These are phyloP conservation scores for Ciconia maguari DNA, from an alignment of 2,113 vertebrate species.

Conservation along the genomic window DNA sequence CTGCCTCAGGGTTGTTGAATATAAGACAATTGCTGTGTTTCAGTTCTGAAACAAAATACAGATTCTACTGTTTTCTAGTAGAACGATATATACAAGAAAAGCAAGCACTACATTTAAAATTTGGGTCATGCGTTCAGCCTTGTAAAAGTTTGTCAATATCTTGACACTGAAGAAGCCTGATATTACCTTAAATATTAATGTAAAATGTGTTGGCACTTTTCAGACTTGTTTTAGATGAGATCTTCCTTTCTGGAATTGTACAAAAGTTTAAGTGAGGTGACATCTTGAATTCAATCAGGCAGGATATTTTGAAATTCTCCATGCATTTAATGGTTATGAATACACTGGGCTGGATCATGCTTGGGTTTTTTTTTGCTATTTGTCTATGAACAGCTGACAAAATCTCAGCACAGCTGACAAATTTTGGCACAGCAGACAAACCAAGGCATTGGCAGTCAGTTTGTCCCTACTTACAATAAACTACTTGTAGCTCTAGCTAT, in stretches of 20 bases:
- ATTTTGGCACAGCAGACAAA: constrained; percentile 1
- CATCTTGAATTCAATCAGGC: neutral
- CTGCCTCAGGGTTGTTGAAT: neutral
- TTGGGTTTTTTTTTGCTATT: neutral
- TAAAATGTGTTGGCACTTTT: neutral
- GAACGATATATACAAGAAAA: neutral
- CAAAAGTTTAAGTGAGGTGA: neutral
- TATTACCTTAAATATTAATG: neutral
- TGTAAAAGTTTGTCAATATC: neutral
- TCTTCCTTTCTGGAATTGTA: neutral
- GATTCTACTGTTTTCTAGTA: neutral
- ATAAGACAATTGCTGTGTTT: neutral
- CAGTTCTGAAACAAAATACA: neutral
- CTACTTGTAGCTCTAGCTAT: neutral
- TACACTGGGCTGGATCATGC: neutral
- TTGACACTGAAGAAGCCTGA: neutral
- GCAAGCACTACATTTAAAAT: neutral
- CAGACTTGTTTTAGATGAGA: neutral
- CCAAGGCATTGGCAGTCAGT: neutral
- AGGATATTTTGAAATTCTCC: neutral
- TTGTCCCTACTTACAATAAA: neutral
- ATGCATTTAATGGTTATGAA: neutral
- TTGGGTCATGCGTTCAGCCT: neutral
- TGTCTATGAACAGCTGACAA: constrained; percentile 7
- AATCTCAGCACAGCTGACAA: constrained; percentile 1